Evolutionary conservation across 2,797 vertebrate genomes (phyloP), one percentile per base, ranked within the genome.

Genomic region (Crocidura indochinensis): DNA sequence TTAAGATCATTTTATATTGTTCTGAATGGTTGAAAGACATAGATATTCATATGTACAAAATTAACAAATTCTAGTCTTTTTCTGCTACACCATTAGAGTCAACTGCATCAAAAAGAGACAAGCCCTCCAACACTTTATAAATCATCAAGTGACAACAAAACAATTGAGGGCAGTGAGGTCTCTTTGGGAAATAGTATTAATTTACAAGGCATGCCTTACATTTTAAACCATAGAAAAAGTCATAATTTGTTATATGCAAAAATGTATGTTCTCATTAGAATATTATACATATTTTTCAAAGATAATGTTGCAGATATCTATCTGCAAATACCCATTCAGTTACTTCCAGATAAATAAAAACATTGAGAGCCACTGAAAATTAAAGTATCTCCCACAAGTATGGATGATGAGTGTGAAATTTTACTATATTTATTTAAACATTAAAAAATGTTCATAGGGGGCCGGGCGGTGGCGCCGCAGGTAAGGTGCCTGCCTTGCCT

Each of bases 361-460:
- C 8, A 84, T 60, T 44, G 51, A 81, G 86, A 11, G 2, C 12
- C 47, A 60, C 1, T 69, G 49, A 67, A 93, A 94, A 86, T 80
- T 46, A 74, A 76, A 71, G 76, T 84, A 38, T 53, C 3, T 77
- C 90, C 64, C 64, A 76, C 27, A 77, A 82, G 11, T 73, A n/a
- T 38, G n/a, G 38, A 7, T 78, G 82, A 62, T 9, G 51, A 73
- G 26, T 47, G 9, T 78, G 67, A 84, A 83, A 92, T 64, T 68
- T 27, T 88, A 51, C 56, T 71, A 56, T 8, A 46, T 47, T 93
- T 78, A 90, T 76, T 92, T 85, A 81, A 81, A 81, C 10, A 29
- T 65, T 24, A 47, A 91, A 92, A 73, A 73, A 65, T 67, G 15
- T n/a, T n/a, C n/a, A n/a, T n/a, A n/a, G n/a, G n/a, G n/a, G n/a